Conservation (phyloP, 2,113 vertebrate genomes). For the Gymnarchus niloticus region DNA sequence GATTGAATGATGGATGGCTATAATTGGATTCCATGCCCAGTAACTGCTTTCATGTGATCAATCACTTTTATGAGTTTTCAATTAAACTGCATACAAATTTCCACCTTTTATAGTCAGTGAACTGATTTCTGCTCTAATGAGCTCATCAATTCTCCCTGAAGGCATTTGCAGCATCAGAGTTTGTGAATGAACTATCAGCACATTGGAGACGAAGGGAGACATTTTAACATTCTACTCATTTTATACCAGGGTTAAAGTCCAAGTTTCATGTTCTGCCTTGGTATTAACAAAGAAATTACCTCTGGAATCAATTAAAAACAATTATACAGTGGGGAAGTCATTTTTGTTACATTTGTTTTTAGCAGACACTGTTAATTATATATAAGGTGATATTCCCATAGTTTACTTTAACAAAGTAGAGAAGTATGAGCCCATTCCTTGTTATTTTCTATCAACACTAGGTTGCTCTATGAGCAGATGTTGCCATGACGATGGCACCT, state of each 20-base stretch:
- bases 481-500: constrained; percentile 15
- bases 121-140: not conserved
- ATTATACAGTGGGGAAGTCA: not conserved
- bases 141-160: not conserved
- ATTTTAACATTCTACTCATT: too few relatives aligned
- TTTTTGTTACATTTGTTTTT: too few relatives aligned
- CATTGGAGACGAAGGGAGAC: too few relatives aligned
- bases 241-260: not conserved
- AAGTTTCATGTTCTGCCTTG: not conserved
- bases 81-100: not conserved
- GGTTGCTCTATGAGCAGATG: not conserved
- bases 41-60: not conserved
- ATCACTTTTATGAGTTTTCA: not conserved
- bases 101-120: not conserved
- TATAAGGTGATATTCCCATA: not conserved
- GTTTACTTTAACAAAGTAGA: not conserved
- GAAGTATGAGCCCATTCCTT: not conserved
- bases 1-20: too few relatives aligned
- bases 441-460: not conserved
- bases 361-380: not conserved
- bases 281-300: not conserved
- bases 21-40: not conserved
- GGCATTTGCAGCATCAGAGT: not conserved
- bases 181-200: not conserved
- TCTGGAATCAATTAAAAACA: not conserved